Percentiles rank a stretch among this genome's conserved stretches.
Evolutionary conservation across 1,140 invertebrate genomes (phyloP).

Genomic region (Drosophila persimilis): DNA sequence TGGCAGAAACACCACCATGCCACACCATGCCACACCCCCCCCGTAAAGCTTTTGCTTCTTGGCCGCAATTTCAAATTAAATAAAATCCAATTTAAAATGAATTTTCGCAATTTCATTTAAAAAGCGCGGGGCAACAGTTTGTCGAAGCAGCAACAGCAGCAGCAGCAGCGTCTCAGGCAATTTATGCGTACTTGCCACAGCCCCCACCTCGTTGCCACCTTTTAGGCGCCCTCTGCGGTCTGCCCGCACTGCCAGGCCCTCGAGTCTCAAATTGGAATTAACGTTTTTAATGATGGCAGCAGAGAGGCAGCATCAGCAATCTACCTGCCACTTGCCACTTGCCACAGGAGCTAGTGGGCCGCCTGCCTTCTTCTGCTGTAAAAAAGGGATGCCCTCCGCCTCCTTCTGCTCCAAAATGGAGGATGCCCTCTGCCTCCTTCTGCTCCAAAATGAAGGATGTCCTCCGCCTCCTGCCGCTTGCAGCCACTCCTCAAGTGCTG

Average conservation of each 20-base stretch:
- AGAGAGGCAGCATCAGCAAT: constrained; percentile 11
- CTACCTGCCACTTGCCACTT: too few species aligned
- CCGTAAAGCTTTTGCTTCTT: constrained; percentile 64
- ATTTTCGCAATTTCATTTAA: constrained; percentile 82
- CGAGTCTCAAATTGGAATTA: constrained; percentile 76
- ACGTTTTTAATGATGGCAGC: constrained; percentile 76
- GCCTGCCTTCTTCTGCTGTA: not conserved
- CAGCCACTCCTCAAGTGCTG: constrained; percentile 8
- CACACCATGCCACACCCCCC: not conserved
- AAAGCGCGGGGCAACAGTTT: constrained; percentile 46
- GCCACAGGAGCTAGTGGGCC: too few species aligned
- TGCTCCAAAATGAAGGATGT: constrained; percentile 12
- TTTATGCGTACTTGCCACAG: constrained; percentile 32
- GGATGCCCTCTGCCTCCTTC: constrained; percentile 19
- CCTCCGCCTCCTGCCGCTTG: not conserved
- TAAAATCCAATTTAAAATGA: constrained; percentile 82
- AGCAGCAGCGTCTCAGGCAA: constrained; percentile 14
- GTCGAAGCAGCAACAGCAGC: not conserved
- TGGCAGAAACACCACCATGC: constrained; percentile 39
- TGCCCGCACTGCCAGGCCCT: constrained; percentile 31
- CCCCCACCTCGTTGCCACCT: not conserved
- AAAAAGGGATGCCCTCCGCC: not conserved
- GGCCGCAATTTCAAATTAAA: constrained; percentile 77
- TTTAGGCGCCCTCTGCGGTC: constrained; percentile 8
- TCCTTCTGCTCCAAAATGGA: not conserved